Evolutionary conservation across 64 coral and sea anemone genomes (phyloP), one percentile per base, ranked within the genome.

Genomic region (Astreopora myriophthalma): DNA sequence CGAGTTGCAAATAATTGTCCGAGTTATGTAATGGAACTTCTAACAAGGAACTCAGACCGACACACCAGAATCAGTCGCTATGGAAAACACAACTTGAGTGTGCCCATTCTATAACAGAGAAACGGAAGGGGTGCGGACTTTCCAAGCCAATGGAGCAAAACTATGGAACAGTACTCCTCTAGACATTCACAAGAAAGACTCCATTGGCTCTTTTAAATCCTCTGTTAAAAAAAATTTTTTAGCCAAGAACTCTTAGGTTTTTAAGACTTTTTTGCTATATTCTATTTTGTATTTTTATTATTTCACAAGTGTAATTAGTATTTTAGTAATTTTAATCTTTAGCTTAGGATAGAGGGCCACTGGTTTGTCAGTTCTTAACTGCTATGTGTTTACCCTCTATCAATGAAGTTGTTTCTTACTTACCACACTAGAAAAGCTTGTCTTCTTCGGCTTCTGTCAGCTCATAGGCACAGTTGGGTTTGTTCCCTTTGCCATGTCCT

Each of bases 81-180:
- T 80, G 60, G 55, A 31, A 69, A 32, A 19, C 69, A 29, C 9
- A 90, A 90, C 27, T 46, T 90, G n/a, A 28, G 49, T 89, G 24
- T 89, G 86, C 48, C 14, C 86, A 7, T 30, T 10, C 9, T 51
- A 70, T 32, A 69, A 80, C 6, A 69, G 76, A 38, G 76, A 90
- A 71, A 66, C 57, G 44, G 88, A 90, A 42, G 88, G 75, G 42
- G 62, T 31, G 28, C 22, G 44, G 2, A 65, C 6, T 13, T 86
- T 86, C 38, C 16, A 48, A 61, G 79, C 57, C 23, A 14, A 8
- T 64, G 82, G 68, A 67, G 46, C 34, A 38, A 93, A 75, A 34
- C 34, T 70, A 12, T 86, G 83, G 83, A 86, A 86, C 36, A 69
- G 29, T 2, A 61, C 58, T 61, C 48, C 49, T 83, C 1, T 83